Base-by-base conservation (phyloP, 37 sponge, comb jelly and placozoan genomes). In the Beroe forskalii region DNA sequence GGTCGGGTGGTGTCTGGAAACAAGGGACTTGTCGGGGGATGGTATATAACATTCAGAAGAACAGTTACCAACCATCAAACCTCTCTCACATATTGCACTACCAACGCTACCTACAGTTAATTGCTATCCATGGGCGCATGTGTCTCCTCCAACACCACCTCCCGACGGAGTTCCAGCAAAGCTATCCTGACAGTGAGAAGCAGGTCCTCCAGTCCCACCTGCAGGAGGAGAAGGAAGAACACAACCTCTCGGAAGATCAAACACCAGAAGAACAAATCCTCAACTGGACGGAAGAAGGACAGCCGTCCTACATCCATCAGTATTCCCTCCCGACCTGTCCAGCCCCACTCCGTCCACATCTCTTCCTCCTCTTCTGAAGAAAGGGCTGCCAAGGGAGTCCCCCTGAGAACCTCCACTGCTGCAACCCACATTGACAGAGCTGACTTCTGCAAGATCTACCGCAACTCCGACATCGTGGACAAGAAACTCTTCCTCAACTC, bases 391-490 rank as follows among this genome's bases (percentile, higher is more conserved):
- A n/a, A n/a, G n/a, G 55, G 55, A 48, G 55, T 12, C 6, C 55
- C 55, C 12, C 6, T 48, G 55, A 48, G 55, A 48, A 48, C 55
- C 55, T 48, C 55, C 6, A 48, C 55, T 12, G 55, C 55, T 48
- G n/a, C n/a, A n/a, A n/a, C n/a, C n/a, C 55, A 48, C 12, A 6
- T 17, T 48, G 55, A 48, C 55, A n/a, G n/a, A n/a, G n/a, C 66
- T 20, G 38, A 69, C 39, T 69, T 69, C 72, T 69, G 33, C 38
- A 27, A 69, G 72, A 69, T 69, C 72, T 69, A 69, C 72, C 28
- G 38, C 1, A 31, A 35, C 19, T 69, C 72, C 19, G 72, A 33
- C 37, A 32, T 69, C 1, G 38, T 69, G 4, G 72, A 69, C 39
- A 69, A 69, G 72, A 69, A 69, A 17, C 39, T 69, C 37, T 69